Evolutionary conservation across 2,113 vertebrate species (phyloP).

Genomic region (Cricetomys ansorgei): DNA sequence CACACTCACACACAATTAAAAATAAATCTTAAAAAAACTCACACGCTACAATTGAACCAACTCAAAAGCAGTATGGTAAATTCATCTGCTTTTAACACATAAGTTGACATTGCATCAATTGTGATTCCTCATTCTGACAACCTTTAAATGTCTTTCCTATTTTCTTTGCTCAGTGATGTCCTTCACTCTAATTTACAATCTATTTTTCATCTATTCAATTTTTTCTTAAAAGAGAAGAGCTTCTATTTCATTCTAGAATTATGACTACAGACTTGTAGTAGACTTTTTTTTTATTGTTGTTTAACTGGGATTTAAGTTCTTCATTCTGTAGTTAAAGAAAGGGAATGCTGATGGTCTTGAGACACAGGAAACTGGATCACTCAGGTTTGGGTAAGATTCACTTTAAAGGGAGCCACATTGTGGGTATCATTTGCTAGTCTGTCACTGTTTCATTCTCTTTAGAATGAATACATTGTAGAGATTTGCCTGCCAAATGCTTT

Average conservation of each 20-base stretch:
- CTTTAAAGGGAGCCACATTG: conserved; percentile 49
- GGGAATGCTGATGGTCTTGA: neutral
- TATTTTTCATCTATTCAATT: neutral
- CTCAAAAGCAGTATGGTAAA: conserved; percentile 46
- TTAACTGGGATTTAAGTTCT: conserved; percentile 23
- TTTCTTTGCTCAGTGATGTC: neutral
- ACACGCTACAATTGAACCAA: neutral
- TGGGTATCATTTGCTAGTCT: conserved; percentile 65
- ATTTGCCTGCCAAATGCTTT: conserved; percentile 75
- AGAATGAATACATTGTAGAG: conserved; percentile 74
- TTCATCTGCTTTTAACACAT: conserved; percentile 48
- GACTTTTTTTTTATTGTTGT: neutral
- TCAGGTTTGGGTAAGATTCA: conserved; percentile 32
- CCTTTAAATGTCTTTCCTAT: conserved; percentile 32
- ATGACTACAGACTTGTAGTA: neutral
- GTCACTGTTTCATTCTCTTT: conserved; percentile 58
- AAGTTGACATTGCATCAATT: neutral
- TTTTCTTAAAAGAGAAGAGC: neutral
- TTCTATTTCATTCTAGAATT: conserved; percentile 31
- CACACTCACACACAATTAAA: neutral
- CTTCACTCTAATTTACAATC: neutral
- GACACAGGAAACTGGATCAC: neutral
- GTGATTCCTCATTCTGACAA: neutral
- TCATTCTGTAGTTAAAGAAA: conserved; percentile 47
- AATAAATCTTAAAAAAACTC: neutral